These are phyloP conservation scores for Odobenus rosmarus DNA, from an alignment of 2,113 vertebrate genomes.

Conservation along the genomic window DNA sequence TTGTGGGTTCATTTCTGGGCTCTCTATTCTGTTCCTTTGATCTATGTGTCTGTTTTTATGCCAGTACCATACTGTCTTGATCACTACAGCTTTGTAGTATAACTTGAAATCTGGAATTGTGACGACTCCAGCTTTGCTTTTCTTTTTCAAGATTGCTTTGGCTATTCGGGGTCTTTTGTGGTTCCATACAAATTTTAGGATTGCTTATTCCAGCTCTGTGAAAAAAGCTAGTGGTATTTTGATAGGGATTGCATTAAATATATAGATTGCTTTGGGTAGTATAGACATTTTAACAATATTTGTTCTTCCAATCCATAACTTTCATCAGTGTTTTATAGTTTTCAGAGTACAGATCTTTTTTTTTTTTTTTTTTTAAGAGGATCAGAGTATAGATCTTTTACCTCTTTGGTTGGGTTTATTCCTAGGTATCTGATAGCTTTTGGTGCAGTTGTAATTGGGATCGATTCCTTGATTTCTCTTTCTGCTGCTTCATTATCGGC, in stretches of 20 bases:
- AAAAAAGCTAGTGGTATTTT: not conserved
- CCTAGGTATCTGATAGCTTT: not conserved
- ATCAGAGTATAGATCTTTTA: not conserved
- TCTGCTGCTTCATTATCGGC: not conserved
- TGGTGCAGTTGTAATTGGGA: not conserved
- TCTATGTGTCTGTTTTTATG: not conserved
- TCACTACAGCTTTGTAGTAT: not conserved
- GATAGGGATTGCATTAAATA: not conserved
- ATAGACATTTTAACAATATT: not conserved
- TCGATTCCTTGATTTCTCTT: not conserved
- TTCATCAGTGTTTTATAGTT: not conserved
- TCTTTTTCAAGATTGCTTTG: not conserved
- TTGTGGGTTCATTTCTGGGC: not conserved
- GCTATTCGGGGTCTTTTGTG: not conserved
- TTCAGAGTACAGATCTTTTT: not conserved
- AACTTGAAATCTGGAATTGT: not conserved
- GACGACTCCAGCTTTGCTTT: not conserved
- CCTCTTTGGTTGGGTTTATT: not conserved
- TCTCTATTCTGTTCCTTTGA: not conserved
- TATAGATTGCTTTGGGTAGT: not conserved
- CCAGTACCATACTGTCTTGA: not conserved
- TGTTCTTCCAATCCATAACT: not conserved
- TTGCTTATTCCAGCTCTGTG: not conserved
- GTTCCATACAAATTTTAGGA: not conserved
- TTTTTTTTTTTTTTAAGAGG: too few species aligned